Evolutionary conservation across 2,888 invertebrate genomes (phyloP).

Genomic region (Margaritifera margaritifera): DNA sequence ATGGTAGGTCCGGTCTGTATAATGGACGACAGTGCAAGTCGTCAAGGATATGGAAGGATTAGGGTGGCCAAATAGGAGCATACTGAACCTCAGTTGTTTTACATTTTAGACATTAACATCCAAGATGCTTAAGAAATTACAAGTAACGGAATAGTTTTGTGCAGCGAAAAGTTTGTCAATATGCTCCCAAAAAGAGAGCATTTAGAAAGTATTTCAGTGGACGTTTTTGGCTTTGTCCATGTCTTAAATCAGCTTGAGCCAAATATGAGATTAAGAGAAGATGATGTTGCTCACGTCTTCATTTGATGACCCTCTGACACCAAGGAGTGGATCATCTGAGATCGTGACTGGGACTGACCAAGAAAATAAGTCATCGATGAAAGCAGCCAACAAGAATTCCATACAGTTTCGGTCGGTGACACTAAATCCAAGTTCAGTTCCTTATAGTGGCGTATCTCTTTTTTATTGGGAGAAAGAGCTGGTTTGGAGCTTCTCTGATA

Average conservation of each 20-base stretch:
- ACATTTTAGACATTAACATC: too few species aligned
- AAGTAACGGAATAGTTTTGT: constrained; percentile 6
- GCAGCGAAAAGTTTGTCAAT: constrained; percentile 12
- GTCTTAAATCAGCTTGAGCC: background rate
- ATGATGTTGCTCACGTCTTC: constrained; percentile 9
- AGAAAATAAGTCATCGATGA: background rate
- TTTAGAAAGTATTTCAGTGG: background rate
- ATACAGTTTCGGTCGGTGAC: constrained; percentile 15
- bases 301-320: constrained; percentile 13
- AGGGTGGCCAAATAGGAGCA: background rate
- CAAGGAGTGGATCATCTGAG: constrained; percentile 11
- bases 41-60: constrained; percentile 13
- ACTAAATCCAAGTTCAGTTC: constrained; percentile 1
- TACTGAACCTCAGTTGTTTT: background rate
- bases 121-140: background rate
- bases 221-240: constrained; percentile 6
- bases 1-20: background rate
- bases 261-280: background rate
- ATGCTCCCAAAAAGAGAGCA: background rate
- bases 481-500: constrained; percentile 18
- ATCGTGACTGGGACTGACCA: constrained; percentile 13
- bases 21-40: background rate
- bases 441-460: constrained; percentile 15
- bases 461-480: constrained; percentile 14
- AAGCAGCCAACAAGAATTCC: constrained; percentile 6